Evolutionary conservation across 2,113 vertebrate species (phyloP).

Genomic region (Hyla sarda): DNA sequence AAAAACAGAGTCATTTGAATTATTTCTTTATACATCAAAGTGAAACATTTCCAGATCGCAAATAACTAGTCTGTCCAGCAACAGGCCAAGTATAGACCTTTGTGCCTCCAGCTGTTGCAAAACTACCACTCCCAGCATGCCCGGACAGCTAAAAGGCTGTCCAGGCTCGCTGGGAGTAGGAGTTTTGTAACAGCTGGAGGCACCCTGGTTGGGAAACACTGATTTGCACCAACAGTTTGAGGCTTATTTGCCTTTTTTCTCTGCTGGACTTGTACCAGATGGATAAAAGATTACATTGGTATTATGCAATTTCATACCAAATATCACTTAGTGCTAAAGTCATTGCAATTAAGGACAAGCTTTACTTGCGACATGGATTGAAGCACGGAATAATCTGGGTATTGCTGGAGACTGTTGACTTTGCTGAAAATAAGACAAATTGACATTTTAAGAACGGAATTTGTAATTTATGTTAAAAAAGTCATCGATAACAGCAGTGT

Average conservation of each 20-base stretch:
- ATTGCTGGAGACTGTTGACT: neutral
- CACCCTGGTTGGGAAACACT: too few species aligned
- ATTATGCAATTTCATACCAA: neutral
- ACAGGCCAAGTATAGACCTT: neutral
- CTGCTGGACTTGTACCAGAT: neutral
- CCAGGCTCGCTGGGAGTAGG: too few species aligned
- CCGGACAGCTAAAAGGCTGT: too few species aligned
- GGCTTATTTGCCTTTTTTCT: neutral
- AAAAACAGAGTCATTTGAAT: constrained; percentile 26
- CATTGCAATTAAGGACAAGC: neutral
- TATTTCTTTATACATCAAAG: constrained; percentile 42
- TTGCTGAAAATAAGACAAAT: neutral
- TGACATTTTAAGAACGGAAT: too few species aligned
- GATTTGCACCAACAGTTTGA: neutral
- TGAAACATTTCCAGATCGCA: constrained; percentile 16
- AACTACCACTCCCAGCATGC: too few species aligned
- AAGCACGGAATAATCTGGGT: neutral
- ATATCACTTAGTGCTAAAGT: neutral
- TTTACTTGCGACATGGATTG: neutral
- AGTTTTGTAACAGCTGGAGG: too few species aligned
- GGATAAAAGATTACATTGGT: neutral
- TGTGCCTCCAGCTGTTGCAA: too few species aligned
- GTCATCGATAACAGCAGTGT: too few species aligned
- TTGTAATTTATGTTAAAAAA: neutral
- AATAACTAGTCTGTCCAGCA: constrained; percentile 13